Base-by-base conservation (phyloP, 2,888 invertebrate species). In the Carabus problematicus region DNA sequence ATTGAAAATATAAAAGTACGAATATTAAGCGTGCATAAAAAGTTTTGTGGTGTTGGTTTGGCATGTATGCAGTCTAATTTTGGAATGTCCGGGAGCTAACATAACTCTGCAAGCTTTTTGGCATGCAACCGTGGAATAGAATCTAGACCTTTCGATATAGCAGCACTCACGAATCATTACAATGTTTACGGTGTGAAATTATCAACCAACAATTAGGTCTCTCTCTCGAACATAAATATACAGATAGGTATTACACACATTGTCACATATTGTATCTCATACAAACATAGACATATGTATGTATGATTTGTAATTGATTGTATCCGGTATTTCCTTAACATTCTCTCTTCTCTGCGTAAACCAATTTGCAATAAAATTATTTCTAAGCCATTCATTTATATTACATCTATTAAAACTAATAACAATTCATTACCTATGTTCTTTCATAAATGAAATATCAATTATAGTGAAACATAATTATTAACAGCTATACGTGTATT, bases 81-180 rank as follows among this genome's bases (percentile, higher is more conserved):
- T 61, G 61, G 61, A 61, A 61, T 39, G 61, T 61, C 61, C 61
- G 61, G 61, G 61, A 61, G 61, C 61, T 61, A 47, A 59, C 59
- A 59, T 42, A 59, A 59, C 41, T 40, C 42, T 45, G 61, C 61
- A 61, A 47, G 59, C 42, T 12, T 47, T 47, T 61, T 61, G 45
- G 47, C 47, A 61, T 45, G 12, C 47, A 39, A 18, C 6, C 41
- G 29, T 49, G 11, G 43, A 18, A 42, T 56, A 66, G 58, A 66
- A 54, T 52, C 40, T 63, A 45, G 52, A 47, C 52, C 52, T 62
- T 62, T 45, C 29, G 14, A 45, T 45, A 45, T 54, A 39, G 29
- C 40, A 39, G 29, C 39, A n/a, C 56, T 29, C 9, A 29, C n/a
- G 56, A 56, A 56, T 56, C 56, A 56, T 19, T 56, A 39, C 29